Evolutionary conservation across 2,888 invertebrate species (phyloP).

Genomic region (Drosophila borealis): DNA sequence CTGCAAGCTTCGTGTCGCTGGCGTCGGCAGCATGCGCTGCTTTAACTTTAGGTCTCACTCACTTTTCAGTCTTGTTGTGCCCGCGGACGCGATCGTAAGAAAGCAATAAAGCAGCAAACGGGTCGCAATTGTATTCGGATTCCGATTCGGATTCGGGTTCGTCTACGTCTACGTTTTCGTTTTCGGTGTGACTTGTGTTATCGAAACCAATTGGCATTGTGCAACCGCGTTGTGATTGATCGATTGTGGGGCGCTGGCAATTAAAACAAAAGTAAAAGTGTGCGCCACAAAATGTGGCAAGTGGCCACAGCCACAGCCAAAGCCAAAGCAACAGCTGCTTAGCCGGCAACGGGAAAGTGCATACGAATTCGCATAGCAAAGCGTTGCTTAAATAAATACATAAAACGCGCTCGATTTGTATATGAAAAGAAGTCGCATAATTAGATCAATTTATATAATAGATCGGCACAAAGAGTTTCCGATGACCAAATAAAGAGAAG

Average conservation of each 20-base stretch:
- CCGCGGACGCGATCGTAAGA: conserved; percentile 65
- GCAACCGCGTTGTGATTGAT: conserved; percentile 67
- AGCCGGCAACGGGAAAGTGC: conserved; percentile 57
- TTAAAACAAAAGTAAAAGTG: conserved; percentile 69
- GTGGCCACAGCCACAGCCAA: conserved; percentile 18
- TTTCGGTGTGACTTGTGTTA: conserved; percentile 45
- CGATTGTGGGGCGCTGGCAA: conserved; percentile 42
- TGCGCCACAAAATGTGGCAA: conserved; percentile 66
- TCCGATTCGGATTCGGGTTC: conserved; percentile 22
- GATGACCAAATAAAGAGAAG: conserved; percentile 5
- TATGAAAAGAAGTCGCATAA: conserved; percentile 35
- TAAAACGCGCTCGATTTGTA: conserved; percentile 40
- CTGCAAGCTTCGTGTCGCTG: conserved; percentile 32
- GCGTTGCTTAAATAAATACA: conserved; percentile 27
- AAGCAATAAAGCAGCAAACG: conserved; percentile 37
- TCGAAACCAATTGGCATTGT: conserved; percentile 67
- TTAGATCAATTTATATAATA: conserved; percentile 32
- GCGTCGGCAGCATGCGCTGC: conserved; percentile 35
- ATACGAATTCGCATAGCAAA: conserved; percentile 39
- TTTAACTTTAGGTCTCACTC: conserved; percentile 51
- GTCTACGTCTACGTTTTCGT: conserved; percentile 15
- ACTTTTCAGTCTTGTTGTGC: conserved; percentile 57
- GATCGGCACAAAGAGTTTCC: neutral
- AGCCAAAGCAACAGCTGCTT: conserved; percentile 2
- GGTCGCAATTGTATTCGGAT: conserved; percentile 26